Base-by-base conservation (phyloP, 1,140 invertebrate genomes). In the Armadillidium nasatum region DNA sequence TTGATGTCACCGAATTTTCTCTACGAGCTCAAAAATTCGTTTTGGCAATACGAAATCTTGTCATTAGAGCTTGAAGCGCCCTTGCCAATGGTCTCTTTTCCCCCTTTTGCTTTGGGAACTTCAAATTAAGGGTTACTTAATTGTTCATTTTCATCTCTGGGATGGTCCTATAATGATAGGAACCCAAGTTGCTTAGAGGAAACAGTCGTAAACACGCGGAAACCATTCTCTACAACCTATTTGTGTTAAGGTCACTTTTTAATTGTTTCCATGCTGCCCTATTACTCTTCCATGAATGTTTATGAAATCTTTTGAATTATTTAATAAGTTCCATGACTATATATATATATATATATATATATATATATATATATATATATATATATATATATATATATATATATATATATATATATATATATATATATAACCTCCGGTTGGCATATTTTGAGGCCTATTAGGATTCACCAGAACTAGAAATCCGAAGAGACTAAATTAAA, bases 291-390 rank as follows among this genome's bases (percentile, higher is more conserved):
- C 7, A 60, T 60, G 33, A 33, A 33, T 33, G 33, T 33, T 33
- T 33, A 33, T 33, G 33, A 33, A 33, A 33, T 33, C 33, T 33
- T 33, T 33, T 33, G 33, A 33, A 33, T 33, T 33, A 33, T 33
- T 33, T 33, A 33, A 33, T 33, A 33, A 33, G 33, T 3, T 33
- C 6, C 33, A 33, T 33, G 33, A 33, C 33, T 3, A 60, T 60
- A 60, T 60, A 60, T 60, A 60, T 60, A 60, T 60, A 60, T 60
- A 60, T 60, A 60, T 60, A 60, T 60, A 60, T 60, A 60, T 60
- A 60, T 60, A 60, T 60, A 60, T 60, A 60, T 60, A 60, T 60
- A 60, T 60, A 60, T 60, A 60, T 60, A 19, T 60, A 60, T 60
- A 19, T 60, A 60, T 60, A 19, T 13, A 60, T 60, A 19, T 60